These are phyloP conservation scores for Nysson spinosus DNA, from an alignment of 2,888 invertebrate genomes.

Conservation along the genomic window DNA sequence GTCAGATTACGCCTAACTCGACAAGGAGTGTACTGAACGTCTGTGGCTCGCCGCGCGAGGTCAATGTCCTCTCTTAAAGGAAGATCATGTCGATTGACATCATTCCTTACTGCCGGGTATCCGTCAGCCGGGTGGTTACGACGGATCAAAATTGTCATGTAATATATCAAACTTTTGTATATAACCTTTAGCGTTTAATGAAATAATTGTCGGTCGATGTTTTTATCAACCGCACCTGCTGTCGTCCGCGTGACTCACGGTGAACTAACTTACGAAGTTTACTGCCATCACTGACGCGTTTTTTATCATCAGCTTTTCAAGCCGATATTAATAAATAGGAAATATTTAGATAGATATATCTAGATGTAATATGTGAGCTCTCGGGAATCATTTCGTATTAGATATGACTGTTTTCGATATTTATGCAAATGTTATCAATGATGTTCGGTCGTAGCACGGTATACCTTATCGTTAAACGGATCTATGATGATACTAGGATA, in stretches of 20 bases:
- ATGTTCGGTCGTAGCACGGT: neutral
- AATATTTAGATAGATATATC: slow-evolving; percentile 39
- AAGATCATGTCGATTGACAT: slow-evolving; percentile 43
- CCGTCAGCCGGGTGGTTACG: slow-evolving; percentile 38
- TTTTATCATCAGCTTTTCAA: slow-evolving; percentile 41
- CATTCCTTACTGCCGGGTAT: slow-evolving; percentile 63
- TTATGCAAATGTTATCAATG: neutral
- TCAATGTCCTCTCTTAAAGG: slow-evolving; percentile 79
- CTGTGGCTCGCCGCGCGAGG: slow-evolving; percentile 79
- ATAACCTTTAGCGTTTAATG: slow-evolving; percentile 59
- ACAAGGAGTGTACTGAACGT: slow-evolving; percentile 77
- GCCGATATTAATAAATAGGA: slow-evolving; percentile 35
- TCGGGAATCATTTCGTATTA: slow-evolving; percentile 36
- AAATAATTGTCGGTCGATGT: slow-evolving; percentile 53
- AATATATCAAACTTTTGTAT: slow-evolving; percentile 68
- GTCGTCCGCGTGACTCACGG: slow-evolving; percentile 25
- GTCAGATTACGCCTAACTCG: slow-evolving; percentile 77
- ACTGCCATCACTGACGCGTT: slow-evolving; percentile 55
- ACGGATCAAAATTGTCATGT: slow-evolving; percentile 61
- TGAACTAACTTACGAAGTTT: slow-evolving; percentile 45
- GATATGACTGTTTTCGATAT: slow-evolving; percentile 14
- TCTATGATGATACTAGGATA: neutral
- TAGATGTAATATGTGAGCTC: slow-evolving; percentile 32
- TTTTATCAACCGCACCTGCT: slow-evolving; percentile 32
- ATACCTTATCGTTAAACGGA: neutral